phyloP scores from a whole-genome alignment of 2,888 invertebrate genomes.

The Theretra japonica region DNA sequence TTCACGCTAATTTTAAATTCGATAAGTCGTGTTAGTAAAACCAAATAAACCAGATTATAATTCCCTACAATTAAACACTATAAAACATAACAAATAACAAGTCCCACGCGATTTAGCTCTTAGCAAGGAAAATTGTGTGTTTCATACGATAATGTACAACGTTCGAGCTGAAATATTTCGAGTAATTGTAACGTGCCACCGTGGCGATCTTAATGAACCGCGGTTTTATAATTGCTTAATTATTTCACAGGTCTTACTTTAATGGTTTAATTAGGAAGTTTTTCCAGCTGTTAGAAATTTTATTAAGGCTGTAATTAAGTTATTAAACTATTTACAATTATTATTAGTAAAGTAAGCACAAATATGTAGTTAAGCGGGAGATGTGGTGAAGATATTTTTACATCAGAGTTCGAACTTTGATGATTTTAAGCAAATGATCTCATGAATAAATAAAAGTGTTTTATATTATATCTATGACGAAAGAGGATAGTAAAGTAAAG shows the following conservation, averaged over 20 bases:
- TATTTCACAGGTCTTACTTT: neutral
- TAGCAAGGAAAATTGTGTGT: slow-evolving; percentile 33
- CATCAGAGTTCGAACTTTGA: too few relatives aligned
- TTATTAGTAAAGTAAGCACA: neutral
- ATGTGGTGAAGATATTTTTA: too few relatives aligned
- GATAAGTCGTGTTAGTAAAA: neutral
- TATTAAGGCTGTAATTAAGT: neutral
- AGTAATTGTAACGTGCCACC: slow-evolving; percentile 23
- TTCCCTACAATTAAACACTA: slow-evolving; percentile 8
- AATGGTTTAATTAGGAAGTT: neutral
- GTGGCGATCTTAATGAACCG: slow-evolving; percentile 14
- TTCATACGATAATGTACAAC: neutral
- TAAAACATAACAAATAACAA: slow-evolving; percentile 36
- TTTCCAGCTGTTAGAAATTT: neutral
- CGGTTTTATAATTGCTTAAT: slow-evolving; percentile 19
- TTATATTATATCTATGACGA: too few relatives aligned
- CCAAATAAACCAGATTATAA: neutral
- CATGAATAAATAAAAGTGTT: too few relatives aligned
- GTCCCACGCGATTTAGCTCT: slow-evolving; percentile 44
- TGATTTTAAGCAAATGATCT: too few relatives aligned
- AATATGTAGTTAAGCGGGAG: too few relatives aligned
- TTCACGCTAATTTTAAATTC: neutral
- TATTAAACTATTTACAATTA: neutral
- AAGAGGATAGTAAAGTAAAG: too few relatives aligned
- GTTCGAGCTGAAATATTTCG: neutral